These are phyloP conservation scores for Larimichthys polyactis DNA, from an alignment of 2,113 vertebrate genomes.

Conservation along the genomic window DNA sequence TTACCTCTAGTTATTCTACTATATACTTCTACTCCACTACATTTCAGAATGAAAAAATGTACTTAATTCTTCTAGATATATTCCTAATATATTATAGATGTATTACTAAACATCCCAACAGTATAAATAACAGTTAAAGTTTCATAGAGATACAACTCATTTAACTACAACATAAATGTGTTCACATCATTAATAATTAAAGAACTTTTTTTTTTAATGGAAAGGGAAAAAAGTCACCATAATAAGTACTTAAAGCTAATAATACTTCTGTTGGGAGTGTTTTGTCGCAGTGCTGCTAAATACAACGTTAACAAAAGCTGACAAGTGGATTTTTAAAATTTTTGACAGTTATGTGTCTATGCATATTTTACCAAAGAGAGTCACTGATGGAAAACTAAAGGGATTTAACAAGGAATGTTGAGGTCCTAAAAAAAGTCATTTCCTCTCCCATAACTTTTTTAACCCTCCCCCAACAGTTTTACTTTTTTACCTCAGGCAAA, in stretches of 20 bases:
- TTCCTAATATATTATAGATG: too few relatives aligned
- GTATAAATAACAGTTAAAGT: too few relatives aligned
- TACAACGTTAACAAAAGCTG: not conserved
- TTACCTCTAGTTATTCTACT: not conserved
- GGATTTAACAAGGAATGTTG: slow-evolving; percentile 36
- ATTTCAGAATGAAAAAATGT: not conserved
- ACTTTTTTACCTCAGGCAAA: slow-evolving; percentile 31
- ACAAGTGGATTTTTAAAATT: not conserved
- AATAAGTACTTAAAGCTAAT: not conserved
- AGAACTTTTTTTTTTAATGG: not conserved
- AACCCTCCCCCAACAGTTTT: not conserved
- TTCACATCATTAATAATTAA: not conserved
- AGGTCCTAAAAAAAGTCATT: slow-evolving; percentile 23
- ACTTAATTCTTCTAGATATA: too few relatives aligned
- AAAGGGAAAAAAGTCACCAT: not conserved
- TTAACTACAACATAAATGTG: too few relatives aligned
- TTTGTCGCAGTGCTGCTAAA: not conserved
- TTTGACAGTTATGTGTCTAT: slow-evolving; percentile 3
- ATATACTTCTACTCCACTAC: not conserved
- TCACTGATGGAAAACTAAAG: slow-evolving; percentile 13
- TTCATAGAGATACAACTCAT: too few relatives aligned
- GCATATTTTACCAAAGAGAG: not conserved
- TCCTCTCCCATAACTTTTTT: slow-evolving; percentile 26
- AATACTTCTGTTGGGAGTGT: too few relatives aligned
- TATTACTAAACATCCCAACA: too few relatives aligned